Evolutionary conservation across 2,113 vertebrate genomes (phyloP).

Genomic region (Mohoua ochrocephala): DNA sequence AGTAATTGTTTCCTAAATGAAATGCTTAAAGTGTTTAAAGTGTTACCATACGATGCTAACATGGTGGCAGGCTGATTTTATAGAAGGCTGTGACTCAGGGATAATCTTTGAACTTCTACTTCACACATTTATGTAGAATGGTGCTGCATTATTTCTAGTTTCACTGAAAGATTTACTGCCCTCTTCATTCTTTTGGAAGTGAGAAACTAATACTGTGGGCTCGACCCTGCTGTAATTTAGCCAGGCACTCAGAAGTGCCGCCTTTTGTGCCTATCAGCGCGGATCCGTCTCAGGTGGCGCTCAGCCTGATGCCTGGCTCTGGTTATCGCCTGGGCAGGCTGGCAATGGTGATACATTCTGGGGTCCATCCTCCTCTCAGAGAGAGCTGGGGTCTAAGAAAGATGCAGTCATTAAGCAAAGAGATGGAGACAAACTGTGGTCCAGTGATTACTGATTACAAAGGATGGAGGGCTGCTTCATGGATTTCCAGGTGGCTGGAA

Average conservation of each 20-base stretch:
- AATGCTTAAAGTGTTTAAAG: slow-evolving; percentile 34
- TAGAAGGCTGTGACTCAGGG: background rate
- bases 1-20: slow-evolving; percentile 65
- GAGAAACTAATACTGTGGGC: background rate
- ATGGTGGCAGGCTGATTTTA: background rate
- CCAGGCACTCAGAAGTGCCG: background rate
- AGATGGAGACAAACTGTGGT: background rate
- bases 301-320: background rate
- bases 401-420: background rate
- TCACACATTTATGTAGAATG: background rate
- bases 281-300: rapidly evolving
- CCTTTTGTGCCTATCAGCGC: rapidly evolving
- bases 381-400: background rate
- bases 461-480: background rate
- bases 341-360: background rate
- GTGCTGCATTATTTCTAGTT: background rate
- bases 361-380: background rate
- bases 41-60: background rate
- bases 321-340: background rate
- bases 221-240: background rate
- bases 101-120: background rate
- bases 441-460: background rate
- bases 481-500: background rate
- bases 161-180: background rate
- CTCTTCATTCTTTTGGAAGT: background rate